A percentile compares a stretch with the other conserved stretches of the same genome.
Evolutionary conservation across 2,113 vertebrate genomes (phyloP).

Genomic region (Callopanchax toddi): DNA sequence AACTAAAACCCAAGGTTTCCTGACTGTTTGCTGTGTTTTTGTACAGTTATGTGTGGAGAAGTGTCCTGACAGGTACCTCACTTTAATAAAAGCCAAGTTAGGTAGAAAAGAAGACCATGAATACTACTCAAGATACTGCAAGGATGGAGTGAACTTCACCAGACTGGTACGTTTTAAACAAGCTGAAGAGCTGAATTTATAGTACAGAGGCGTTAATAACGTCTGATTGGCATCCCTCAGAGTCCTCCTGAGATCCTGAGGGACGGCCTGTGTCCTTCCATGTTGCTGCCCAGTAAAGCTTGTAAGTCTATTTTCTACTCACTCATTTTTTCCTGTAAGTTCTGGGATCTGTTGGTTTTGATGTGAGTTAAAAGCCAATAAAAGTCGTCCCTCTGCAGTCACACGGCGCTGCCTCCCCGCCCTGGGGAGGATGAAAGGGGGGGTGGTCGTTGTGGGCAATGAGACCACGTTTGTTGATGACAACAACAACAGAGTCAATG

Average conservation of each 20-base stretch:
- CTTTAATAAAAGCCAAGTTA: conserved; percentile 62
- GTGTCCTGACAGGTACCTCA: conserved; percentile 84
- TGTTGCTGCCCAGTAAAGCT: conserved; percentile 88
- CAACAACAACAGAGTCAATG: conserved; percentile 70
- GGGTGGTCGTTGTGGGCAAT: conserved; percentile 87
- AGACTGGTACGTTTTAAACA: conserved; percentile 40
- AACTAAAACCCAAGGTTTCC: fast-evolving
- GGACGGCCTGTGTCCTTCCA: conserved; percentile 84
- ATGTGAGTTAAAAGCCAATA: background rate
- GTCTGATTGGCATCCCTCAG: too few relatives aligned
- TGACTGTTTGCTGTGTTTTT: conserved; percentile 18
- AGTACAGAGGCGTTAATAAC: too few relatives aligned
- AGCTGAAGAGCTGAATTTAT: background rate
- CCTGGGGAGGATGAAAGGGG: conserved; percentile 78
- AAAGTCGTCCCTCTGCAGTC: conserved; percentile 75
- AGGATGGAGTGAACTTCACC: conserved; percentile 62
- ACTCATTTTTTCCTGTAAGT: background rate
- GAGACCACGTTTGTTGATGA: conserved; percentile 79
- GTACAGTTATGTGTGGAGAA: conserved; percentile 87
- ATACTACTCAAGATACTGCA: conserved; percentile 86
- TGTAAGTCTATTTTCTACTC: conserved; percentile 71
- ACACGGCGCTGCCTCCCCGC: conserved; percentile 88
- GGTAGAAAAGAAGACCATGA: conserved; percentile 22
- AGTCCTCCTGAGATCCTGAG: conserved; percentile 73
- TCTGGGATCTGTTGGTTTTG: background rate